phyloP scores from a whole-genome alignment of 2,113 vertebrate genomes.

The Oreochromis aureus region DNA sequence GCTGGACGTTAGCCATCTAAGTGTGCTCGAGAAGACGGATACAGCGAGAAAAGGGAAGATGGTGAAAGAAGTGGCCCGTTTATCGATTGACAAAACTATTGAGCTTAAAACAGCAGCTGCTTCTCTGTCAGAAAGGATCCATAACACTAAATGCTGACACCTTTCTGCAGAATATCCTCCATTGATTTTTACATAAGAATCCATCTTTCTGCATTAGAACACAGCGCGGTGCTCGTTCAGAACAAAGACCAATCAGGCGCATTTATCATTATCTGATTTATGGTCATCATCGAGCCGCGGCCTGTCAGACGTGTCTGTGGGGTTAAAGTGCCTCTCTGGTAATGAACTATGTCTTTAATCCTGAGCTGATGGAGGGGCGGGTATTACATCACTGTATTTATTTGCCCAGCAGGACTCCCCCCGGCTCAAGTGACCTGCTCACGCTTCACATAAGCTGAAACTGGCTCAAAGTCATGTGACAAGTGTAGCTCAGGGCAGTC shows the following conservation, averaged over 20 bases:
- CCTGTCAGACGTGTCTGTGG: neutral
- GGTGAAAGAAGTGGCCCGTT: constrained; percentile 39
- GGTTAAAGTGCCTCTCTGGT: constrained; percentile 31
- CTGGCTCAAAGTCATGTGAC: neutral
- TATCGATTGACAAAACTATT: constrained; percentile 55
- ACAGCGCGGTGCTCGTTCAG: neutral
- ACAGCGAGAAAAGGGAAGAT: neutral
- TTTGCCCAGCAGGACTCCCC: neutral
- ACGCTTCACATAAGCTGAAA: neutral
- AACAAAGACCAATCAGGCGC: constrained; percentile 48
- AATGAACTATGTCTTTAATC: constrained; percentile 52
- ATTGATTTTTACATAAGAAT: constrained; percentile 71
- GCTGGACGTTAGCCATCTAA: neutral
- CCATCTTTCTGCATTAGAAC: constrained; percentile 66
- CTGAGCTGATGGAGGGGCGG: neutral
- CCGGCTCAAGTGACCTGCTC: neutral
- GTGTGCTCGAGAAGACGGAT: constrained; percentile 44
- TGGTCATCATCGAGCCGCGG: constrained; percentile 23
- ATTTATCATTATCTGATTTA: constrained; percentile 52
- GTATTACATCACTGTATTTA: neutral
- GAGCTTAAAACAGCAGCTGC: constrained; percentile 39
- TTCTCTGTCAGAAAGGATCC: constrained; percentile 42
- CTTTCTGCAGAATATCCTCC: constrained; percentile 38
- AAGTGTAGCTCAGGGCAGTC: neutral
- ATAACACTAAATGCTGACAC: constrained; percentile 57